Percentiles rank a stretch among this genome's conserved stretches.
Evolutionary conservation across 2,888 invertebrate genomes (phyloP).

Genomic region (Euproctis similis): DNA sequence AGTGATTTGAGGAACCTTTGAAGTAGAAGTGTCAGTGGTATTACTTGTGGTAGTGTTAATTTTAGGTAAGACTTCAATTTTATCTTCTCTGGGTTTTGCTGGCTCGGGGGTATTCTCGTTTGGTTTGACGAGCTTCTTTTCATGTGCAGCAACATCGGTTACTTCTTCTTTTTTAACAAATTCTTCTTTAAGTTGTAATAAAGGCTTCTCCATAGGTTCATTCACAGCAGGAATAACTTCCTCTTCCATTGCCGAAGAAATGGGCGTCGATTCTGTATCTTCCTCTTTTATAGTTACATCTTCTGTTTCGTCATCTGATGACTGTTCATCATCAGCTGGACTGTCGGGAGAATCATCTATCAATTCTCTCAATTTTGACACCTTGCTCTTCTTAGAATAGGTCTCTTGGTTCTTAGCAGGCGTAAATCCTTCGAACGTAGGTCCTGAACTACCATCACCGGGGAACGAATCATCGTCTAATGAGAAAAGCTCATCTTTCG

Average conservation of each 20-base stretch:
- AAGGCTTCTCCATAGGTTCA: conserved; percentile 24
- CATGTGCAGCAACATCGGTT: no score
- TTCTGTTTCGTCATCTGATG: conserved; percentile 65
- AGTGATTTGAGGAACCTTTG: conserved; percentile 1
- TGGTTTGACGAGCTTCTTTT: no score
- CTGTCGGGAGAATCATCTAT: conserved; percentile 70
- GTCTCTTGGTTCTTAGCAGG: conserved; percentile 75
- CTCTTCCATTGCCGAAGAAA: conserved; percentile 30
- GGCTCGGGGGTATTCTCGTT: conserved; percentile 38
- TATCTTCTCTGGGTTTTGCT: conserved; percentile 30
- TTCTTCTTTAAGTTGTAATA: conserved; percentile 28
- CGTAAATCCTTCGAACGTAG: conserved; percentile 74
- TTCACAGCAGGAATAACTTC: conserved; percentile 23
- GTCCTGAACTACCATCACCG: conserved; percentile 68
- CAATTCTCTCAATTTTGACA: conserved; percentile 58
- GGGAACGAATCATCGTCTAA: conserved; percentile 78
- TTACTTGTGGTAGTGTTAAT: conserved; percentile 12
- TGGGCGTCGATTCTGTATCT: conserved; percentile 33
- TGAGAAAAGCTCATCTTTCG: conserved; percentile 77
- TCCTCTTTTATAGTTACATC: conserved; percentile 41
- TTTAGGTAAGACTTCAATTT: conserved; percentile 15
- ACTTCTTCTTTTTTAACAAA: conserved; percentile 24
- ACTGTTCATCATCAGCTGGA: conserved; percentile 70
- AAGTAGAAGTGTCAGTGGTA: conserved; percentile 4
- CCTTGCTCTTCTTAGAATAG: conserved; percentile 70